Evolutionary conservation across 2,113 vertebrate genomes (phyloP).

Genomic region (Pao palembangensis): DNA sequence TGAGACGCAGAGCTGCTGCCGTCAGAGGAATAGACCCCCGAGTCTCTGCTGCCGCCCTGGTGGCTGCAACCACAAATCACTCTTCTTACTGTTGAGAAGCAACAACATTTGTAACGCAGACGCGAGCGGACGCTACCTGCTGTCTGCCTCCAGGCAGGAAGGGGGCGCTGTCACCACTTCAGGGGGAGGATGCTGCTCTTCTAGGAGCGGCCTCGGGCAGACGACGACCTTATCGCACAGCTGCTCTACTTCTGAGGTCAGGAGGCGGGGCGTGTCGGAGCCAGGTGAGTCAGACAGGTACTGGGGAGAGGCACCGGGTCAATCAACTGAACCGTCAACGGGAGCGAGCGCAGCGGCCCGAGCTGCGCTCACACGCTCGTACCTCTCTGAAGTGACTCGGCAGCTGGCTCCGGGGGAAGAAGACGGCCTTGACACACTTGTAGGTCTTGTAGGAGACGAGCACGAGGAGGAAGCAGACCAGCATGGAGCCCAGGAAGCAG

Average conservation of each 20-base stretch:
- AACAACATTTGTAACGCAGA: no score
- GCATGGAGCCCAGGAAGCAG: conserved; percentile 54
- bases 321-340: no score
- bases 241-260: conserved; percentile 42
- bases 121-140: conserved; percentile 21
- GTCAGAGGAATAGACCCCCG: conserved; percentile 60
- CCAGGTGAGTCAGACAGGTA: conserved; percentile 26
- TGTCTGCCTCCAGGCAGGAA: conserved; percentile 18
- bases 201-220: not conserved
- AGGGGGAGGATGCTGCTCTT: no score
- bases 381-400: conserved; percentile 59
- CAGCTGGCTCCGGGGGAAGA: conserved; percentile 47
- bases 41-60: conserved; percentile 66
- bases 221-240: conserved; percentile 46
- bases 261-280: conserved; percentile 46
- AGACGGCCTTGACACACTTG: conserved; percentile 25
- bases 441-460: conserved; percentile 20
- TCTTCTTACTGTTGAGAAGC: no score
- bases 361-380: not conserved
- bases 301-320: conserved; percentile 18
- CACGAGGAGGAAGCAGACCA: conserved; percentile 32
- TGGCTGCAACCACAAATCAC: conserved; percentile 27
- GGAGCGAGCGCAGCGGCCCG: no score
- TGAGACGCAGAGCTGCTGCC: conserved; percentile 43
- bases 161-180: not conserved